Evolutionary conservation across 2,797 vertebrate genomes (phyloP), one percentile per base, ranked within the genome.

Genomic region (Sorex maritimensis): DNA sequence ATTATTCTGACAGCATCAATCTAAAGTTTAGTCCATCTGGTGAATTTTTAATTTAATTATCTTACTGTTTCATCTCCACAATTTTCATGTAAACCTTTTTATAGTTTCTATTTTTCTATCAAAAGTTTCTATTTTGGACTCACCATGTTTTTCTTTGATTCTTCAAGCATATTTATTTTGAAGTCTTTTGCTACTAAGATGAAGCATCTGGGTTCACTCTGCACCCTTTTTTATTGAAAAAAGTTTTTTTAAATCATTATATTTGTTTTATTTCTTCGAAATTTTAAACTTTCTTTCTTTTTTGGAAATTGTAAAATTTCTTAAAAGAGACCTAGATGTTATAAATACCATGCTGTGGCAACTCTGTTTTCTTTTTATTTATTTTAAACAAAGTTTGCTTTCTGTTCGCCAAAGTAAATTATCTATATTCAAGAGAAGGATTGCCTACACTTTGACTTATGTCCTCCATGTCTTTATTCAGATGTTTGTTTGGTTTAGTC

Each of bases 161-260:
- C 67, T 34, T 88, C n/a, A 26, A 65, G 63, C 21, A 73, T 74
- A 49, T 41, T 94, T 88, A 63, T 30, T 30, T 89, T 61, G 23
- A 81, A 34, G 12, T 81, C 24, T 88, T 34, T 46, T 44, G 63
- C 58, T 61, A 26, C 8, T 24, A 71, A 80, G 75, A 80, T 71
- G n/a, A 49, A 88, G 26, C 69, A 72, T 46, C 63, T 81, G 4
- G 15, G 30, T 8, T 30, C 26, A 89, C n/a, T 68, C 80, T n/a
- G 23, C 58, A 86, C 11, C 63, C 10, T 46, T 10, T 28, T 41
- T 8, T 9, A 63, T 13, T 19, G 75, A 17, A 15, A 6, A 19
- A 19, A 17, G 55, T 19, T 26, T 68, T 52, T 78, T 63, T 46
- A 30, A 52, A 81, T 67, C 10, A 44, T 41, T 6, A 13, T 71